Evolutionary conservation across 2,113 vertebrate genomes (phyloP).

Genomic region (Alosa alosa): DNA sequence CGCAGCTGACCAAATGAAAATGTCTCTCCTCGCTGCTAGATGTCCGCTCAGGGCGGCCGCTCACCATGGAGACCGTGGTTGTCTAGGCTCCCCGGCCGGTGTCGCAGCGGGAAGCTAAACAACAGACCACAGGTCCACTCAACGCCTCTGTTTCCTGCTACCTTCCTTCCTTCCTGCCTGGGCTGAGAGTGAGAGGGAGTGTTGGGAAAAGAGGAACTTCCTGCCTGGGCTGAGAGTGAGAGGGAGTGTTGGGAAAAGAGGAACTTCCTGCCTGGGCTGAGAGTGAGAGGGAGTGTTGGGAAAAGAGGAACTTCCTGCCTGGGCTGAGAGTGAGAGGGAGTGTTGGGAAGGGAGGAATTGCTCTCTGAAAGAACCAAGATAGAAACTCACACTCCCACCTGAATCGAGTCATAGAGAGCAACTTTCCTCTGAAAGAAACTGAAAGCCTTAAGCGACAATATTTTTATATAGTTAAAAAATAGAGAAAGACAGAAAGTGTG

Average conservation of each 20-base stretch:
- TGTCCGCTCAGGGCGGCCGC: background rate
- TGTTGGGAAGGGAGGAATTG: background rate
- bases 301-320: too few relatives aligned
- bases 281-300: too few relatives aligned
- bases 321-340: background rate
- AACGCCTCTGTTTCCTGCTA: background rate
- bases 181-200: background rate
- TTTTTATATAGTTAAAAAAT: background rate
- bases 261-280: too few relatives aligned
- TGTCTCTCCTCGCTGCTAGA: background rate
- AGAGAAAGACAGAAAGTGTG: background rate
- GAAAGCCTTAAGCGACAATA: too few relatives aligned
- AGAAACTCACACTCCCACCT: background rate
- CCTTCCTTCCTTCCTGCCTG: background rate
- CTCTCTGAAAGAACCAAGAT: background rate
- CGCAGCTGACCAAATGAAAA: background rate
- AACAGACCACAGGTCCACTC: background rate
- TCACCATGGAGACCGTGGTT: slow-evolving; percentile 3
- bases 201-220: too few relatives aligned
- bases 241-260: too few relatives aligned
- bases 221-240: too few relatives aligned
- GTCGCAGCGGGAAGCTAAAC: background rate
- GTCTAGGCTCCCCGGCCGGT: background rate
- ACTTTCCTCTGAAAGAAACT: background rate
- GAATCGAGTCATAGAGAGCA: background rate